Conservation (phyloP, 2,113 vertebrate genomes). For the Motacilla alba region DNA sequence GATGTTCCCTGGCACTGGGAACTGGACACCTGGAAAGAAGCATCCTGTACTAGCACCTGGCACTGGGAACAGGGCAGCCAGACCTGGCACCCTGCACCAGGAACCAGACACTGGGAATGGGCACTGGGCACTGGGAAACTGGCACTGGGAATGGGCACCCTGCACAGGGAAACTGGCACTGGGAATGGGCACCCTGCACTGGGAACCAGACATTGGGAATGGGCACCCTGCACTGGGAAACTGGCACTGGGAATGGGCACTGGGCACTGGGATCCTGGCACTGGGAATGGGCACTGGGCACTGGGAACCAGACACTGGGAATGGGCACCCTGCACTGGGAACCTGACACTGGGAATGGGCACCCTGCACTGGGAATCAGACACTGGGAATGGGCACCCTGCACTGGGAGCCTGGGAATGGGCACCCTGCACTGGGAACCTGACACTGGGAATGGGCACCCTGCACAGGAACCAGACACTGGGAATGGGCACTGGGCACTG, state of each 20-base stretch:
- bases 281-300: too few species aligned
- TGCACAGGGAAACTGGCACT: too few species aligned
- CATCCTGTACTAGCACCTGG: background rate
- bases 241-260: too few species aligned
- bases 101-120: accelerated
- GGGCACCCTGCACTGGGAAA: too few species aligned
- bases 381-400: too few species aligned
- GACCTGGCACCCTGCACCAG: background rate
- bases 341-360: accelerated
- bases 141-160: too few species aligned
- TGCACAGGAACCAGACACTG: accelerated
- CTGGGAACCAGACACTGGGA: too few species aligned
- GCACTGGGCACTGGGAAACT: too few species aligned
- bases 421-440: accelerated
- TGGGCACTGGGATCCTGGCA: too few species aligned
- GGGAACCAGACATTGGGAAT: too few species aligned
- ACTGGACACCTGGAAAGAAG: background rate
- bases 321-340: background rate
- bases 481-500: background rate
- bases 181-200: too few species aligned
- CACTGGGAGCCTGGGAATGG: background rate
- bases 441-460: background rate
- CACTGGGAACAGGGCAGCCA: background rate
- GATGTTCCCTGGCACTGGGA: background rate
- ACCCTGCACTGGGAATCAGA: background rate